Conservation (phyloP, 2,113 vertebrate genomes). For the Spea bombifrons region DNA sequence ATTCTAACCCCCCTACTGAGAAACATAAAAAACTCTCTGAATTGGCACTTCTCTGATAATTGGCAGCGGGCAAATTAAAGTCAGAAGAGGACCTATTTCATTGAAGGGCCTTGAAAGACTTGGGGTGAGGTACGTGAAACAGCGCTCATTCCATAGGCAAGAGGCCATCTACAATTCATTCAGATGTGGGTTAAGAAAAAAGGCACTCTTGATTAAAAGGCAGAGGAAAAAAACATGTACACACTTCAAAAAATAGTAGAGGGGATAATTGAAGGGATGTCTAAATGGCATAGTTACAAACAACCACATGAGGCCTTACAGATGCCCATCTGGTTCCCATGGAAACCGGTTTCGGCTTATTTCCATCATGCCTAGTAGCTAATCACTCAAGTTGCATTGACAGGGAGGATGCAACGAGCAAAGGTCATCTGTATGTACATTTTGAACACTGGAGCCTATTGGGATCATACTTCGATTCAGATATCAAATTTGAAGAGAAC, state of each 20-base stretch:
- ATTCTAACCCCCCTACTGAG: too few relatives aligned
- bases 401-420: constrained; percentile 42
- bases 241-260: constrained; percentile 37
- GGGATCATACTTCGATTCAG: not conserved
- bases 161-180: too few relatives aligned
- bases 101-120: too few relatives aligned
- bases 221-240: constrained; percentile 14
- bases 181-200: too few relatives aligned
- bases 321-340: constrained; percentile 51
- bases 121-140: too few relatives aligned
- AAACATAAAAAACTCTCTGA: too few relatives aligned
- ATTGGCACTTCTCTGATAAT: too few relatives aligned
- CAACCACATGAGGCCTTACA: constrained; percentile 48
- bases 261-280: constrained; percentile 35
- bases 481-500: too few relatives aligned
- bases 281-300: constrained; percentile 40
- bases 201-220: not conserved
- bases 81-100: too few relatives aligned
- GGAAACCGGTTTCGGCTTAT: constrained; percentile 52
- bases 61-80: too few relatives aligned
- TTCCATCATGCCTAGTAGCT: constrained; percentile 51
- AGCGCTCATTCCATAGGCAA: too few relatives aligned
- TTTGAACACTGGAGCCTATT: not conserved
- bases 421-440: constrained; percentile 32
- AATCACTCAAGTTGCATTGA: constrained; percentile 50